Evolutionary conservation across 1,140 invertebrate genomes (phyloP), one percentile per base, ranked within the genome.

Genomic region (Thaumatotibia leucotreta): DNA sequence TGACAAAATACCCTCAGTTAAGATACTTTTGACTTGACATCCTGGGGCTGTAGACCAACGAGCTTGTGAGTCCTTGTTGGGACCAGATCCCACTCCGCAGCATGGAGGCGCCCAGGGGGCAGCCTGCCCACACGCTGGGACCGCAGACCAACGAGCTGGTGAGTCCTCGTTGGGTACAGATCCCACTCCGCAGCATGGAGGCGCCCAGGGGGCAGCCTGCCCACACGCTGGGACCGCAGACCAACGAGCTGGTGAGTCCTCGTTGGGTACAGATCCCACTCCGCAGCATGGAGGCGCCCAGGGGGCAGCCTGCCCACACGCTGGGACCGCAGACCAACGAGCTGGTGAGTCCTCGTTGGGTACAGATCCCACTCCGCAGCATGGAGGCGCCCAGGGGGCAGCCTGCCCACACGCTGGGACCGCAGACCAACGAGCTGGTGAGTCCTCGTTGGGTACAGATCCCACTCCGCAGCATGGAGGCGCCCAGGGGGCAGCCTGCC

Each of bases 61-160:
- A 98, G 97, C 88, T 95, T 95, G 79, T 98, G 95, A 93, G 99
- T 99, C 54, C 99, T 99, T 98, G 99, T n/a, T n/a, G 98, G 24
- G 98, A 99, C 61, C 97, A 96, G 91, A 95, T 98, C 75, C 98
- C 98, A 11, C 94, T 99, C 9, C 92, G 98, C 63, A 95, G 96
- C 0, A 87, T 94, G 74, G 89, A 93, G 69, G 80, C 90, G n/a
- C 79, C 90, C 49, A 83, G 88, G 69, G 89, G 88, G 65, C 27
- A 80, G 91, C 6, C 86, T 95, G 66, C 88, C 94, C 29, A 81
- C 93, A 31, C 1, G n/a, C 89, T 98, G 1, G 96, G 97, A 66
- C 95, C 96, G 17, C 92, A 92, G 70, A 98, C 97, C 14, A 95
- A 93, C 64, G 97, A 99, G 91, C 77, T 95, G 32, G 93, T 93